Base-by-base conservation (phyloP, 2,797 vertebrate genomes). In the Zenarchopterus dispar region DNA sequence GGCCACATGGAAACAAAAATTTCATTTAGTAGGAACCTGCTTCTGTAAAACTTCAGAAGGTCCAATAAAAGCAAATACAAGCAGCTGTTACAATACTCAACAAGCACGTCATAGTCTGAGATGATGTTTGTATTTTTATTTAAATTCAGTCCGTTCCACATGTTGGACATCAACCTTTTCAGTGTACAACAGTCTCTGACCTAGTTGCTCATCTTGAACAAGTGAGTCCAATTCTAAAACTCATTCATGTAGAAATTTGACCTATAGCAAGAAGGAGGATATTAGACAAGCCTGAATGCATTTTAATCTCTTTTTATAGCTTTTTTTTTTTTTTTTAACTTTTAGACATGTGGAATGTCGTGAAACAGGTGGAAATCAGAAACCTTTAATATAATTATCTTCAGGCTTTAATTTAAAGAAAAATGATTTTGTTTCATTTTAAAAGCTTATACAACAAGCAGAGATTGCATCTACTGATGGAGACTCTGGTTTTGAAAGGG, bases 221-320 rank as follows among this genome's bases (percentile, higher is more conserved):
- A 21, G 73, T 47, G 26, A 77, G 24, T 39, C 49, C 64, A 68
- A 57, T 72, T 79, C 59, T 33, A 4, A 73, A 58, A 74, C 6
- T 55, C 70, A 75, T 33, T 58, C 75, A 80, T 62, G 64, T 46
- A 79, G 64, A 82, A 77, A 63, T 63, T 58, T 26, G 62, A 83
- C 77, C 67, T 77, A 79, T 67, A 70, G 67, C 15, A 45, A 57
- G 31, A 60, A 62, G 5, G 8, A 28, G 11, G 36, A 49, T 60
- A 63, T 70, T 54, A 50, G 36, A 63, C 22, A 48, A 19, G 57
- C 60, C 59, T 45, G 42, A 53, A 39, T 23, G 24, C 45, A 47
- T 58, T 54, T 62, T 53, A 58, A 26, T 21, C 48, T 45, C 28
- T 43, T 51, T 49, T 51, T 43, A 44, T 13, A 45, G 43, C 48